Base-by-base conservation (phyloP, 1,140 invertebrate species). In the Drosophila bifasciata region DNA sequence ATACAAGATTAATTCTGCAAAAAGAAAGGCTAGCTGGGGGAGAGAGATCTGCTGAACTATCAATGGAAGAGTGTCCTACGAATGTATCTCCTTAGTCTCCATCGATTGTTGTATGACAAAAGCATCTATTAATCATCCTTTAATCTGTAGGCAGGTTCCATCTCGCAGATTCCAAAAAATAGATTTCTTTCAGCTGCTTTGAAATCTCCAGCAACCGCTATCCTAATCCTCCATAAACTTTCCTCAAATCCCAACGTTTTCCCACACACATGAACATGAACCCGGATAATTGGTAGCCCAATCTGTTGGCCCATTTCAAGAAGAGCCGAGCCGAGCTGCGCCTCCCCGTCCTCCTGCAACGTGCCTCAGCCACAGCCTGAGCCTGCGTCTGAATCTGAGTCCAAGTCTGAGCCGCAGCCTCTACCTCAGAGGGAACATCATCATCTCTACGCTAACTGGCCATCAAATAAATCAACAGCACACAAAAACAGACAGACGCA, bases 391-490 rank as follows among this genome's bases (percentile, higher is more conserved):
- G 3, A 23, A 5, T 5, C 23, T 4, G 5, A 5, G 23, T 5
- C 4, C 6, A 5, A 7, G 25, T 7, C 5, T 7, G n/a, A 19
- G 19, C 19, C 19, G 19, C 60, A 40, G 53, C 50, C 59, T 32
- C 44, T 50, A 25, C 44, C 39, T 23, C 52, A 17, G 0, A 50
- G 21, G 23, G 4, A 67, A 57, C 53, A 67, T 43, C 25, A 43
- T 59, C 69, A 59, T 45, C 79, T 55, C 63, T 36, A 9, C 32
- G 32, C 32, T 48, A 71, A 73, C 61, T 77, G 73, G 63, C 81
- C 81, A 85, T 85, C 77, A 85, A 86, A 85, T 85, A 85, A 85
- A 85, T 85, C 81, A 85, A 50, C 51, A 43, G 53, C 67, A 61
- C 43, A 19, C 1, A 13, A 13, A 3, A 8, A 32, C 25, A 28